Conservation (phyloP, 2,888 invertebrate species). For the Lamellibrachia columna region DNA sequence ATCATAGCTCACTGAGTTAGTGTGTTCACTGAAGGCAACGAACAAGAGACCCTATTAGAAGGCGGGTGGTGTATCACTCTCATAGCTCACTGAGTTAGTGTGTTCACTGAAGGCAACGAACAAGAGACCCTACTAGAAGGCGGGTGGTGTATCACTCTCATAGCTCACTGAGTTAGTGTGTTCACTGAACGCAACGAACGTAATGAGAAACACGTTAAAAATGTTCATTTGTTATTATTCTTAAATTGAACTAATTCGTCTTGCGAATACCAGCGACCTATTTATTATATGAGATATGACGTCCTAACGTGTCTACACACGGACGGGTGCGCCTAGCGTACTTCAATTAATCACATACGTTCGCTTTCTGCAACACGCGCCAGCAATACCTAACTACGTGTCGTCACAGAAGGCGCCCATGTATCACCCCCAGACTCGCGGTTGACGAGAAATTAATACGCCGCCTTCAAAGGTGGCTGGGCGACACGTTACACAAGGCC, state of each 20-base stretch:
- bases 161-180: background rate
- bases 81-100: no score
- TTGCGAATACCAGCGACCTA: background rate
- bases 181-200: background rate
- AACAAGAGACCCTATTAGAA: no score
- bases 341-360: background rate
- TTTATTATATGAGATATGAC: background rate
- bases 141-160: background rate
- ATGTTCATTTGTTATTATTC: background rate
- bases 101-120: no score
- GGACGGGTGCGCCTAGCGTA: background rate
- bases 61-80: no score
- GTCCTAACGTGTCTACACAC: background rate
- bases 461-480: background rate
- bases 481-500: background rate
- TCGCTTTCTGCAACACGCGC: conserved; percentile 6
- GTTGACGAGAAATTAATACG: conserved; percentile 10
- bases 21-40: no score
- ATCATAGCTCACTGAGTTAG: no score
- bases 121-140: background rate
- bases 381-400: background rate
- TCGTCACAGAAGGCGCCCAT: background rate
- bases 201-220: background rate
- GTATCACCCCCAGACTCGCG: background rate
- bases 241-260: background rate